Base-by-base conservation (phyloP, 2,888 invertebrate genomes). In the Phaonia tiefii region DNA sequence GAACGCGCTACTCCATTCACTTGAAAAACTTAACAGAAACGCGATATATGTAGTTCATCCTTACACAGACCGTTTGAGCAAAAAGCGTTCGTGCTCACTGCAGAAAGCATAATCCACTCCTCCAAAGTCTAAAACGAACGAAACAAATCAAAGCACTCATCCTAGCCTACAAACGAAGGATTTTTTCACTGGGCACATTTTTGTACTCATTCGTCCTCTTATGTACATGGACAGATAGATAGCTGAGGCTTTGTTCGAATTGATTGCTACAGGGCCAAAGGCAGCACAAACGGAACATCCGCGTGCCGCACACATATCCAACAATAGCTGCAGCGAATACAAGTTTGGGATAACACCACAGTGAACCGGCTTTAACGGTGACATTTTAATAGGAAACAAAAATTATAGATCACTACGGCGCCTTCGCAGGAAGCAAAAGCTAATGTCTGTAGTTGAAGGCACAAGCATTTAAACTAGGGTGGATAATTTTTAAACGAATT, bases 311-410 rank as follows among this genome's bases (percentile, higher is more conserved):
- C 22, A 22, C 37, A 15, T 1, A 5, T 54, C 58, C 66, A 66
- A 69, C 67, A 81, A 77, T 71, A 70, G 67, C 22, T 60, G 77
- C 26, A 56, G 46, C 60, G 25, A 42, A 74, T 49, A 15, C 8
- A 73, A 26, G 58, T 17, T 44, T 5, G 69, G 75, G 3, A 31
- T 37, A 75, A 80, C 77, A 74, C 58, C 63, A 39, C 63, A 63
- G n/a, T n/a, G n/a, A n/a, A 37, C 46, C 74, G 60, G 65, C 49
- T 56, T 72, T 78, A 75, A 75, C 81, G 81, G 75, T 81, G 81
- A 81, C 78, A 78, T 75, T 81, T 81, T 78, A 81, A 81, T 81
- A 75, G 81, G 72, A 75, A 81, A 67, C 42, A 72, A 63, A 81
- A 78, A 81, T 78, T 81, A 78, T 72, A 74, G 81, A 75, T 81